Percentiles rank a stretch among this genome's conserved stretches.
Evolutionary conservation across 2,797 vertebrate species (phyloP).

Genomic region (Bradypodion ventrale): DNA sequence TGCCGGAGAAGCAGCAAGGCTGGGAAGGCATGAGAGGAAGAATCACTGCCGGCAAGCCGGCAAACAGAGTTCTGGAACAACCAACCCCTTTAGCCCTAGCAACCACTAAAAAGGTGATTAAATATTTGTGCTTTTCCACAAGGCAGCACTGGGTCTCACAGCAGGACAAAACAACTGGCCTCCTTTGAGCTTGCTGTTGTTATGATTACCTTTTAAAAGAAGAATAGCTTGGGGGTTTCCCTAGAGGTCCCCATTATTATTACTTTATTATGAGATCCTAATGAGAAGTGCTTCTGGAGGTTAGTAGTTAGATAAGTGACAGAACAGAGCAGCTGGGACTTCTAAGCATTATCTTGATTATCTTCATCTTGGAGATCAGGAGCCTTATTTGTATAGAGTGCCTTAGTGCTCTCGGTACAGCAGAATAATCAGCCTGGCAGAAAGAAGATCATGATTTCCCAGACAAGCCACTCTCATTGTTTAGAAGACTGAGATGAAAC

Average conservation of each 20-base stretch:
- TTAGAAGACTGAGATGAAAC: background rate
- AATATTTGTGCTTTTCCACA: conserved; percentile 5
- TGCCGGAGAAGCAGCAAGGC: background rate
- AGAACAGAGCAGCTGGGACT: conserved; percentile 10
- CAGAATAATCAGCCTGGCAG: conserved; percentile 6
- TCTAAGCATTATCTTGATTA: conserved; percentile 23
- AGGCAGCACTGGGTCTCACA: background rate
- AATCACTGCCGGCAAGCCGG: background rate
- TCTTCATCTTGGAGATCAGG: conserved; percentile 40
- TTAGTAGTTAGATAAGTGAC: conserved; percentile 41
- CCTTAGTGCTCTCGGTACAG: conserved; percentile 16
- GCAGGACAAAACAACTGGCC: background rate
- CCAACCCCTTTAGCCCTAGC: background rate
- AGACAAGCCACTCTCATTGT: background rate
- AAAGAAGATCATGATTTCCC: background rate
- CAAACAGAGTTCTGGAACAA: conserved; percentile 3
- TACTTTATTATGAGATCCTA: conserved; percentile 51
- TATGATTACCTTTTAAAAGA: conserved; percentile 29
- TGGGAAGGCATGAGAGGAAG: background rate
- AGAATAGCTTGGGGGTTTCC: conserved; percentile 32
- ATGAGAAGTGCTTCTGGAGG: conserved; percentile 33
- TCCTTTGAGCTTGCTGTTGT: conserved; percentile 25
- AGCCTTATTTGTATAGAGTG: conserved; percentile 13
- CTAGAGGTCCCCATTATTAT: conserved; percentile 38
- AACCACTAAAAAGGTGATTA: conserved; percentile 18